Percentiles rank a stretch among this genome's conserved stretches.
These are phyloP conservation scores for Odontomachus brunneus DNA, from an alignment of 1,140 invertebrate genomes.

Conservation along the genomic window DNA sequence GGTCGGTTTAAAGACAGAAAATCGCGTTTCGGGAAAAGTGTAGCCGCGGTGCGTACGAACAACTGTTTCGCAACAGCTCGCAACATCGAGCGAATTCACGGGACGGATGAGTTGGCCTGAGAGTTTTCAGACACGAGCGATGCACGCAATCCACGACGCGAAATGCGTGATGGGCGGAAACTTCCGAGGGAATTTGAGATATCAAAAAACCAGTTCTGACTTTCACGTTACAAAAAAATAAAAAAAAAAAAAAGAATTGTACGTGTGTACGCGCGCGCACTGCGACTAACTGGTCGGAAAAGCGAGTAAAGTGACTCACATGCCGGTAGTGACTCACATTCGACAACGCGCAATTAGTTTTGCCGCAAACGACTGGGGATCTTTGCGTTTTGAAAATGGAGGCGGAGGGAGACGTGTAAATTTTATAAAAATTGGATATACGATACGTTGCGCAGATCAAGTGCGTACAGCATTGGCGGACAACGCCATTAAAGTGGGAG, in stretches of 20 bases:
- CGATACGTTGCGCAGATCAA: too few relatives aligned
- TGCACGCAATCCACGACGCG: background rate
- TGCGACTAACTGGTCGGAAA: background rate
- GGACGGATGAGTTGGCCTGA: slow-evolving; percentile 9
- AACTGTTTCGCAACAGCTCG: slow-evolving; percentile 8
- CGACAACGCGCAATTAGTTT: background rate
- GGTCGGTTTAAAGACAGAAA: background rate
- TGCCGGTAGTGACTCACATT: background rate
- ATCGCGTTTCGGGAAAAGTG: background rate
- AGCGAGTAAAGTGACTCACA: background rate
- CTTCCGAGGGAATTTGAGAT: slow-evolving; percentile 42
- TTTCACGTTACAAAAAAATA: slow-evolving; percentile 24
- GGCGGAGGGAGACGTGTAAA: background rate
- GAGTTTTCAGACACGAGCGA: slow-evolving; percentile 39
- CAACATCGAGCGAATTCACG: slow-evolving; percentile 26
- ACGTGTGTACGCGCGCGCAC: background rate
- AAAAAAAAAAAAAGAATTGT: background rate
- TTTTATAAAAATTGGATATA: background rate
- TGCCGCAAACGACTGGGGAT: background rate
- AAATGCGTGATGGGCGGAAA: slow-evolving; percentile 39
- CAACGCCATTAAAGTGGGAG: too few relatives aligned
- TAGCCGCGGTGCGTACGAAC: background rate
- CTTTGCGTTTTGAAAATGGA: background rate
- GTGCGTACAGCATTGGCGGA: too few relatives aligned
- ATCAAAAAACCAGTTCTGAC: slow-evolving; percentile 41